These are phyloP conservation scores for Drosophila koepferae DNA, from an alignment of 2,888 invertebrate genomes.

Conservation along the genomic window DNA sequence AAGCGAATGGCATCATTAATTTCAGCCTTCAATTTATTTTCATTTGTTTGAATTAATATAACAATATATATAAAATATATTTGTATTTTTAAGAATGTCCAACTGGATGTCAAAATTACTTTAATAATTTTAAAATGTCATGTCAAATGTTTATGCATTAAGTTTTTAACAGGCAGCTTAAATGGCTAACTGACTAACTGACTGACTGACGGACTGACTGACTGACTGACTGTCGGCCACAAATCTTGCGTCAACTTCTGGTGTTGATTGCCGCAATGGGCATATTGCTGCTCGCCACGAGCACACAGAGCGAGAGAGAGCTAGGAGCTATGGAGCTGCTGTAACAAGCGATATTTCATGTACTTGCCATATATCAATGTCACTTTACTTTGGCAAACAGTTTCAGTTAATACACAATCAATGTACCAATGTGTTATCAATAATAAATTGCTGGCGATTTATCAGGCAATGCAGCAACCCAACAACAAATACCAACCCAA, in stretches of 20 bases:
- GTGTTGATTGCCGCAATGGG: constrained; percentile 76
- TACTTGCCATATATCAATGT: constrained; percentile 80
- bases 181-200: constrained; percentile 18
- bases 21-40: constrained; percentile 1
- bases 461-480: constrained; percentile 69
- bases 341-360: constrained; percentile 79
- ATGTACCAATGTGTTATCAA: constrained; percentile 82
- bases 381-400: constrained; percentile 82
- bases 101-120: constrained; percentile 51
- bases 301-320: background rate
- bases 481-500: constrained; percentile 35
- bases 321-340: constrained; percentile 30
- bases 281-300: constrained; percentile 33
- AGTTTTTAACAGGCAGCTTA: constrained; percentile 38
- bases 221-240: constrained; percentile 42
- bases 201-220: constrained; percentile 19
- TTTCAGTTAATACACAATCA: constrained; percentile 81
- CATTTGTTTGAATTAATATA: constrained; percentile 30
- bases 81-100: constrained; percentile 23
- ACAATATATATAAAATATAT: background rate
- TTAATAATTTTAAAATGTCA: constrained; percentile 59
- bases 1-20: constrained; percentile 25
- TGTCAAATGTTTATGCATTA: constrained; percentile 59
- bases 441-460: constrained; percentile 80
- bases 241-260: constrained; percentile 74